phyloP scores from a whole-genome alignment of 1,140 invertebrate genomes.

The Aphidius gifuensis region DNA sequence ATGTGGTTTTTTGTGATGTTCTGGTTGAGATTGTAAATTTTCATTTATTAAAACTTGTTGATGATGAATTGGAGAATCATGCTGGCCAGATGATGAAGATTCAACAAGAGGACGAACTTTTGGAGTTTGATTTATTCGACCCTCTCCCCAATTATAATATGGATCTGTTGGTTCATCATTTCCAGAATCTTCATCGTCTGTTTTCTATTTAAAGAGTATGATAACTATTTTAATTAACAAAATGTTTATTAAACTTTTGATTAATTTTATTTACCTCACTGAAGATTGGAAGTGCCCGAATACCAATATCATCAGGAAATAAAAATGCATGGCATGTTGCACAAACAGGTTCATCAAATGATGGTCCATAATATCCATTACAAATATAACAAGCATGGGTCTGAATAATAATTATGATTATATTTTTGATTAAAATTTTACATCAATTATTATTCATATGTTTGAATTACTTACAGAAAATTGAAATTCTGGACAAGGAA shows the following conservation, averaged over 20 bases:
- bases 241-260: too few relatives aligned
- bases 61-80: not conserved
- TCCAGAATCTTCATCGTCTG: constrained; percentile 88
- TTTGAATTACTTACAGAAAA: constrained; percentile 41
- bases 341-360: constrained; percentile 88
- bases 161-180: constrained; percentile 87
- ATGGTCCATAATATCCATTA: constrained; percentile 89
- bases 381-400: constrained; percentile 74
- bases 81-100: not conserved
- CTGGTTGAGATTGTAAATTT: not conserved
- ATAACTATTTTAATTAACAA: too few relatives aligned
- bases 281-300: constrained; percentile 59
- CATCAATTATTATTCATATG: not conserved
- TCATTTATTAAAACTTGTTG: not conserved
- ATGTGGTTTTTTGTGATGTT: not conserved
- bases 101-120: constrained; percentile 27
- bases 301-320: constrained; percentile 74
- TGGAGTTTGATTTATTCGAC: constrained; percentile 44
- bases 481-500: constrained; percentile 46
- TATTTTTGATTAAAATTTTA: constrained; percentile 2
- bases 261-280: constrained; percentile 47
- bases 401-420: constrained; percentile 41
- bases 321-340: constrained; percentile 88
- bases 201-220: constrained; percentile 60
- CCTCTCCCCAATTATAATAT: constrained; percentile 54